Conservation (phyloP, 2,888 invertebrate genomes). For the Leistus spinibarbis region DNA sequence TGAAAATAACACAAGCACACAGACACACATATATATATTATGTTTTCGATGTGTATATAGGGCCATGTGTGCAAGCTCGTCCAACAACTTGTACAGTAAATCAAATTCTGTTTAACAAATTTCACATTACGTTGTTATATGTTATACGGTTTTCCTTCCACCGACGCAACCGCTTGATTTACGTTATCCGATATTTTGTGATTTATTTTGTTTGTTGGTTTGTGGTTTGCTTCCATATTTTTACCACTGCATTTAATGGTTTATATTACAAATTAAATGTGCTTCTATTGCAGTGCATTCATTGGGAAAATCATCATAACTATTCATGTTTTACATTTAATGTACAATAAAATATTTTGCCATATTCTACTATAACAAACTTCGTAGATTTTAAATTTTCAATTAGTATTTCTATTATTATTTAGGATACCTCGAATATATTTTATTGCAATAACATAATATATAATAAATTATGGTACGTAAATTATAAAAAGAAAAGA, state of each 20-base stretch:
- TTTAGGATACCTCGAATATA: no score
- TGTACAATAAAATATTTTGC: no score
- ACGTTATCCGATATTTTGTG: conserved; percentile 30
- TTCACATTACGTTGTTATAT: conserved; percentile 16
- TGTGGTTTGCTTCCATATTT: neutral
- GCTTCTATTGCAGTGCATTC: neutral
- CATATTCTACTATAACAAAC: no score
- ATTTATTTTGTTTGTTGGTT: conserved; percentile 24
- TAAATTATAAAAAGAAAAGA: no score
- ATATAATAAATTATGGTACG: no score
- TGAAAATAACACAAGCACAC: neutral
- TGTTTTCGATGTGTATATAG: neutral
- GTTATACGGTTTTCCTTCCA: conserved; percentile 10
- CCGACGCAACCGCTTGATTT: conserved; percentile 14
- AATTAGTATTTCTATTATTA: no score
- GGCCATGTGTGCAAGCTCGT: neutral
- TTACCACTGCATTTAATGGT: neutral
- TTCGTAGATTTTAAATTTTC: no score
- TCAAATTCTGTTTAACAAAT: conserved; percentile 30
- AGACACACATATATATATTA: neutral
- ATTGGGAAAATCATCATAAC: neutral
- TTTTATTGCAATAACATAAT: no score
- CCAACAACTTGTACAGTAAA: conserved; percentile 21
- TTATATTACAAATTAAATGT: neutral
- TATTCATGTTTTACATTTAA: no score